Evolutionary conservation across 2,113 vertebrate genomes (phyloP), one percentile per base, ranked within the genome.

Genomic region (Serilophus lunatus): DNA sequence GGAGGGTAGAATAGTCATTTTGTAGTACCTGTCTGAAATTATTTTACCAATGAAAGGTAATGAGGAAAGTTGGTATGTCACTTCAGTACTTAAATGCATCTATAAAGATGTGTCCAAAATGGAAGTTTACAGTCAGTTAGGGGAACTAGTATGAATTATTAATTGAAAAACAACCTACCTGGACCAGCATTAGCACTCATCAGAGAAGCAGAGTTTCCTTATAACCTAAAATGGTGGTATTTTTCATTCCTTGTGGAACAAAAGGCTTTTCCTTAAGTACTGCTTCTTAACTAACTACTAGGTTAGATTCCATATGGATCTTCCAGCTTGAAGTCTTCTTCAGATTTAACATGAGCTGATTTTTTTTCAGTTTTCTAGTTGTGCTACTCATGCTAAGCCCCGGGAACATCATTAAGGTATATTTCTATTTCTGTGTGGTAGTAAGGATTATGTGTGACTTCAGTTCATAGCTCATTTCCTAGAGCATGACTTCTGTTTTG

Each of bases 1-100:
- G 59, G 77, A 82, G 89, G 50, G 42, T 54, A 92, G 66, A 95
- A 68, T 86, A 93, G 71, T 95, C 65, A 95, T 97, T 96, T 80
- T 90, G 79, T 91, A 95, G 78, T 77, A 82, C 63, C 87, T 80
- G 7, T 54, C 53, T 89, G 71, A 87, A 91, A 95, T 93, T 75
- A 82, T 64, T 50, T 82, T 95, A 85, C 89, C 45, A 74, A 66
- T 95, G 89, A 76, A 84, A 92, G 82, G 20, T 49, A 91, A 65
- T 38, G 23, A 74, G n/a, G 45, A 66, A 70, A 45, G n/a, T 72
- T 86, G 82, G 77, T 74, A 93, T 93, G 57, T 93, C 83, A 93
- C 53, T 4, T 1, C 53, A 65, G 49, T 91, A 25, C 66, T 87
- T 84, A 61, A 91, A 84, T 91, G 66, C 45, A 35, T 91, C 65